These are phyloP conservation scores for Oreohelix idahoensis DNA, from an alignment of 1,140 invertebrate species.

Conservation along the genomic window DNA sequence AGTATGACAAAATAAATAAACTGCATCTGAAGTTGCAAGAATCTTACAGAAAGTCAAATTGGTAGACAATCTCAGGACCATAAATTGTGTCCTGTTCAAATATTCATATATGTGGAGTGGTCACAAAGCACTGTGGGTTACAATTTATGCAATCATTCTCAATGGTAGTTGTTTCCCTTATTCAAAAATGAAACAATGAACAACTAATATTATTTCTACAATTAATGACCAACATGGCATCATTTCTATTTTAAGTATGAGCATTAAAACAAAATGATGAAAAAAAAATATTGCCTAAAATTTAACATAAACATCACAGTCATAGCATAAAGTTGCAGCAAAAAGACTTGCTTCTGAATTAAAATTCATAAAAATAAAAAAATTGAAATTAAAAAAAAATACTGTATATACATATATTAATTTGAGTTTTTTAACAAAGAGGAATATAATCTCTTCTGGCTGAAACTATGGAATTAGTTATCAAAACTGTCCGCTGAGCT, in stretches of 20 bases:
- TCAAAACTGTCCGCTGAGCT: slow-evolving; percentile 30
- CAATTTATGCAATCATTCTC: too few relatives aligned
- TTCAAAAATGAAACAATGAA: too few relatives aligned
- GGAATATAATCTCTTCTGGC: not conserved
- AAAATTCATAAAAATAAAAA: not conserved
- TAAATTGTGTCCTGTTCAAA: too few relatives aligned
- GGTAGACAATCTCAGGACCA: too few relatives aligned
- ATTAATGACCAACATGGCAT: too few relatives aligned
- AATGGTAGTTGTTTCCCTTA: too few relatives aligned
- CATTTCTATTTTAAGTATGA: not conserved
- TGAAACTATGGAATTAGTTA: not conserved
- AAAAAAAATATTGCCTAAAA: not conserved
- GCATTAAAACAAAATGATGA: not conserved
- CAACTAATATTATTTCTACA: too few relatives aligned
- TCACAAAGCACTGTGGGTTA: too few relatives aligned
- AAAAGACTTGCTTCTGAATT: not conserved
- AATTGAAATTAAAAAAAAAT: not conserved
- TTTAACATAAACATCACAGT: not conserved
- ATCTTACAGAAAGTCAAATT: too few relatives aligned
- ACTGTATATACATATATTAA: not conserved
- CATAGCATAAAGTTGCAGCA: not conserved
- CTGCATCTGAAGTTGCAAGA: too few relatives aligned
- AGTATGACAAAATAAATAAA: too few relatives aligned
- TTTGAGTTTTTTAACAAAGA: not conserved
- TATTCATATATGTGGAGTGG: too few relatives aligned